phyloP scores from a whole-genome alignment of 2,113 vertebrate species.

The Sminthopsis crassicaudata region DNA sequence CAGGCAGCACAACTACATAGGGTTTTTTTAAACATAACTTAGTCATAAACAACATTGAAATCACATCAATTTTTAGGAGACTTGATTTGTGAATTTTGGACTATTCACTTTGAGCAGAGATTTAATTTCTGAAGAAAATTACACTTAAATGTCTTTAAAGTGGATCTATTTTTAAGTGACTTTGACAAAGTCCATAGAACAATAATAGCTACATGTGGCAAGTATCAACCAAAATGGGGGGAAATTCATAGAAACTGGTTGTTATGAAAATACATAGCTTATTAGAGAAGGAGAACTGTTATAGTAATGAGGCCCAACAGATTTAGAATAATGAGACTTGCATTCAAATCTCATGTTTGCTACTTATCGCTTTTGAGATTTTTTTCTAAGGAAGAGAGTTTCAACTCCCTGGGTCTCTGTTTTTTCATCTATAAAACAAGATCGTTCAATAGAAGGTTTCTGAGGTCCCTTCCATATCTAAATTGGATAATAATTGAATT shows the following conservation, averaged over 20 bases:
- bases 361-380: background rate
- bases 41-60: constrained; percentile 32
- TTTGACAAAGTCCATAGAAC: background rate
- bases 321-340: background rate
- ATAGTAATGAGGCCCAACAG: background rate
- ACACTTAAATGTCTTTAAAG: background rate
- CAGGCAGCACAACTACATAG: background rate
- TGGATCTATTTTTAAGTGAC: background rate
- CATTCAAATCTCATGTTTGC: background rate
- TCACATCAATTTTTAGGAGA: background rate
- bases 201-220: background rate
- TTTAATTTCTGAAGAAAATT: background rate
- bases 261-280: background rate
- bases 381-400: background rate
- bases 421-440: background rate
- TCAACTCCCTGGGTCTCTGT: background rate
- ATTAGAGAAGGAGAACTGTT: background rate
- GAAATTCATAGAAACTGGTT: background rate
- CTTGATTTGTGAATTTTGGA: background rate
- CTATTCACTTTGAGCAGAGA: background rate
- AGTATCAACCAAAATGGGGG: background rate
- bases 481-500: background rate
- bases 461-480: background rate
- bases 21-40: constrained; percentile 49
- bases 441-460: background rate